Base-by-base conservation (phyloP, 23 tunicate genomes). In the Styela plicata region DNA sequence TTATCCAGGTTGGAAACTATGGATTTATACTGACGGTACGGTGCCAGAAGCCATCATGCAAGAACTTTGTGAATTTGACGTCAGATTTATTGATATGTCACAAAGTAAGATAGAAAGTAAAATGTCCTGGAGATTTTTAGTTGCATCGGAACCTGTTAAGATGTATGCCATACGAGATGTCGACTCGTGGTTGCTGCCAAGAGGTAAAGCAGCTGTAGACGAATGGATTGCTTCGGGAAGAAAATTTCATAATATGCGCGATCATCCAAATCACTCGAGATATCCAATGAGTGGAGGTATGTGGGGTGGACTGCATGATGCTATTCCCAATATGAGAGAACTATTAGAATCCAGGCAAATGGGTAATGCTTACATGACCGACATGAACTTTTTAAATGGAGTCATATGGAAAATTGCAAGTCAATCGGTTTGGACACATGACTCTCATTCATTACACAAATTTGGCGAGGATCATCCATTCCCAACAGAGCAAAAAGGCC, bases 1-100 rank as follows among this genome's bases (percentile, higher is more conserved):
- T 5, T 71, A 71, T 29, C 77, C 77, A 21, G 77, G 77, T 5
- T 71, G 77, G 77, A 71, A 71, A 30, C 26, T 71, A 30, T 71
- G 77, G 77, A 30, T 71, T 27, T 71, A 71, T 32, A 21, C 34
- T 3, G 77, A 71, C 29, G 34, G 34, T 71, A 18, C 77, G 34
- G 36, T 29, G 35, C 23, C 77, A 30, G 34, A 32, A 28, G 36
- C 3, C 5, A 34, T 29, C 5, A 71, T 19, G 17, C 35, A 32
- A 19, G 77, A 71, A 5, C 23, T 71, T 3, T 71, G 77, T 34
- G 34, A 33, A 29, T 30, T 28, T 30, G 29, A 71, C 34, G 77
- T 71, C 2, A 31, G 77, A 34, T 27, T 71, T 22, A 22, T 71
- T 7, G 34, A 71, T 34, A 71, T 71, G 77, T 28, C 77, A 3